phyloP scores from a whole-genome alignment of 1,140 invertebrate species.

The Drosophila orosa region DNA sequence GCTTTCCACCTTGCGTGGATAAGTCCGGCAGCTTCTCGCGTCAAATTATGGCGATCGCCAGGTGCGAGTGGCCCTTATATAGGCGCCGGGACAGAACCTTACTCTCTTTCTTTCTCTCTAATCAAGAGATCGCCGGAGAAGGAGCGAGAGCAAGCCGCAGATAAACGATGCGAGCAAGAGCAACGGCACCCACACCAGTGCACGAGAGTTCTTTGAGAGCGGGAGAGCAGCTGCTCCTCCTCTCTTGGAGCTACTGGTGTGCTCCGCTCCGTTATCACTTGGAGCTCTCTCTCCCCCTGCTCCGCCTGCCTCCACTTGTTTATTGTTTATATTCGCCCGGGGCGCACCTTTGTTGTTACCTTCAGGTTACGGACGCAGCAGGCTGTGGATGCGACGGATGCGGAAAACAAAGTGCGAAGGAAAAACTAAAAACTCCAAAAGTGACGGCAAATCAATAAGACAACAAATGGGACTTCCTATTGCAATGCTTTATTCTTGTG shows the following conservation, averaged over 20 bases:
- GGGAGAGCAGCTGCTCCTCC: neutral
- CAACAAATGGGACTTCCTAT: constrained; percentile 41
- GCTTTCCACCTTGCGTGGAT: constrained; percentile 22
- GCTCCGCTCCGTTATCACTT: constrained; percentile 7
- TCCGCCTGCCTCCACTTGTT: neutral
- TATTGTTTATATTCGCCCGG: constrained; percentile 24
- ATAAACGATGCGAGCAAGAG: constrained; percentile 24
- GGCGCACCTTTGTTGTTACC: constrained; percentile 21
- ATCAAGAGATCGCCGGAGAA: constrained; percentile 26
- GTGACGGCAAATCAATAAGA: constrained; percentile 55
- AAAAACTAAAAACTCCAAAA: constrained; percentile 23
- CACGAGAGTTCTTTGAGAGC: neutral
- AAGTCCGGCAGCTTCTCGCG: constrained; percentile 23
- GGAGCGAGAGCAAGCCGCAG: constrained; percentile 2
- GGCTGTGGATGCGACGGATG: constrained; percentile 6
- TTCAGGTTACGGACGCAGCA: constrained; percentile 9
- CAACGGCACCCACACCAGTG: neutral
- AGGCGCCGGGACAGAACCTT: constrained; percentile 7
- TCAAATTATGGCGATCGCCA: constrained; percentile 6
- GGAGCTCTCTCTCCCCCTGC: neutral
- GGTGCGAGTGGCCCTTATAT: constrained; percentile 15
- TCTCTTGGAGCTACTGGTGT: constrained; percentile 4
- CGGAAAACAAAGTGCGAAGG: constrained; percentile 16
- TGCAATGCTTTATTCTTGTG: constrained; percentile 18
- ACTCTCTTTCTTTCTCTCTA: neutral